Evolutionary conservation across 2,113 vertebrate species (phyloP).

Genomic region (Prunella himalayana): DNA sequence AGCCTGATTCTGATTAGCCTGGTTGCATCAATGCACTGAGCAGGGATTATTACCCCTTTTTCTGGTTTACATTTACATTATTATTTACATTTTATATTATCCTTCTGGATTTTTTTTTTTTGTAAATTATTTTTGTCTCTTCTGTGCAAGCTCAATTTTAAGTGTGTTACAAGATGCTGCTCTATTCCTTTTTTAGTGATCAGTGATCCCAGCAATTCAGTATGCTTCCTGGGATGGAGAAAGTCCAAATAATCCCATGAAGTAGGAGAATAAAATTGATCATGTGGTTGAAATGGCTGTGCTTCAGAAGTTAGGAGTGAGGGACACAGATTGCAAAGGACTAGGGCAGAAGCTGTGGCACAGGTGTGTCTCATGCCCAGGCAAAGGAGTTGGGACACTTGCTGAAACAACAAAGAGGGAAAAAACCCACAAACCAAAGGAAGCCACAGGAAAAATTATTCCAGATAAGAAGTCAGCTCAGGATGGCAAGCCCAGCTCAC

Average conservation of each 20-base stretch:
- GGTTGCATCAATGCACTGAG: neutral
- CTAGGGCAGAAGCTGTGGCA: neutral
- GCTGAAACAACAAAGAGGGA: neutral
- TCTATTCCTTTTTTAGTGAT: neutral
- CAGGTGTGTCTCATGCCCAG: neutral
- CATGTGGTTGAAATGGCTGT: neutral
- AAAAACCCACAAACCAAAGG: accelerated
- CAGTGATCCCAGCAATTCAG: neutral
- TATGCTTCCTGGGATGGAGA: neutral
- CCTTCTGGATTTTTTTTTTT: neutral
- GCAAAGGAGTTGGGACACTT: neutral
- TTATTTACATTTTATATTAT: neutral
- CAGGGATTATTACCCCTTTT: neutral
- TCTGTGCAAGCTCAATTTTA: neutral
- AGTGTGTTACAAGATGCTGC: neutral
- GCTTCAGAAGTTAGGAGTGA: neutral
- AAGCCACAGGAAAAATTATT: neutral
- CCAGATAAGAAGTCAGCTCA: neutral
- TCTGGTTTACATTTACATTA: neutral
- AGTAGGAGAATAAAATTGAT: neutral
- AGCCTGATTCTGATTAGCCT: neutral
- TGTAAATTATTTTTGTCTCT: neutral
- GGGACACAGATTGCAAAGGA: neutral
- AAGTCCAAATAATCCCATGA: neutral
- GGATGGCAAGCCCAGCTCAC: neutral